Evolutionary conservation across 2,797 vertebrate genomes (phyloP).

Genomic region (Vireo griseus): DNA sequence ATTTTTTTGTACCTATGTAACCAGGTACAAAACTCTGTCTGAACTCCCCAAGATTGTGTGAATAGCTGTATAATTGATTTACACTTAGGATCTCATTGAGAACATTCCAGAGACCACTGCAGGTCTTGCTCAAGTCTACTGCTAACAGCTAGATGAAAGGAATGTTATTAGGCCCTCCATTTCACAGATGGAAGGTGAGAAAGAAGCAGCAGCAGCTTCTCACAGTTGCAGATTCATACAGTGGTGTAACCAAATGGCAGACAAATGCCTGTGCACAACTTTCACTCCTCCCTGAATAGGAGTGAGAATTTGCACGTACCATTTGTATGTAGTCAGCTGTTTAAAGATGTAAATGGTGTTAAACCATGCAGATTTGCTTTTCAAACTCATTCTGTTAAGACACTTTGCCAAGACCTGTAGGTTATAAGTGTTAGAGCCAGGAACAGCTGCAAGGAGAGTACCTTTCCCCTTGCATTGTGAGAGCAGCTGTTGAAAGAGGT

Average conservation of each 20-base stretch:
- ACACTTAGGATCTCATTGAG: background rate
- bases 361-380: background rate
- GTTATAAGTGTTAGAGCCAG: background rate
- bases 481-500: background rate
- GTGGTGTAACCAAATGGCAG: conserved; percentile 12
- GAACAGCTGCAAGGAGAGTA: background rate
- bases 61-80: background rate
- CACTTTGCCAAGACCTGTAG: background rate
- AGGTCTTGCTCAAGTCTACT: background rate
- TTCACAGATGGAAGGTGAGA: background rate
- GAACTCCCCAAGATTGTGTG: background rate
- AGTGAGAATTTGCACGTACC: background rate
- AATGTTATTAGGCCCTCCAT: background rate
- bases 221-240: background rate
- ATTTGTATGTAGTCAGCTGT: background rate
- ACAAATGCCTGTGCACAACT: background rate
- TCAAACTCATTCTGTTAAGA: background rate
- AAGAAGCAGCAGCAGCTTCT: background rate
- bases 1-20: background rate
- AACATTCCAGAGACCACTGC: background rate
- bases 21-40: background rate
- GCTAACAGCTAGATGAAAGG: background rate
- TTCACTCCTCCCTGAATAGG: background rate
- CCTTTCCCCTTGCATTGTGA: background rate
- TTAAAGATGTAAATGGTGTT: background rate